Evolutionary conservation across 2,888 invertebrate species (phyloP), one percentile per base, ranked within the genome.

Genomic region (Cerceris rybyensis): DNA sequence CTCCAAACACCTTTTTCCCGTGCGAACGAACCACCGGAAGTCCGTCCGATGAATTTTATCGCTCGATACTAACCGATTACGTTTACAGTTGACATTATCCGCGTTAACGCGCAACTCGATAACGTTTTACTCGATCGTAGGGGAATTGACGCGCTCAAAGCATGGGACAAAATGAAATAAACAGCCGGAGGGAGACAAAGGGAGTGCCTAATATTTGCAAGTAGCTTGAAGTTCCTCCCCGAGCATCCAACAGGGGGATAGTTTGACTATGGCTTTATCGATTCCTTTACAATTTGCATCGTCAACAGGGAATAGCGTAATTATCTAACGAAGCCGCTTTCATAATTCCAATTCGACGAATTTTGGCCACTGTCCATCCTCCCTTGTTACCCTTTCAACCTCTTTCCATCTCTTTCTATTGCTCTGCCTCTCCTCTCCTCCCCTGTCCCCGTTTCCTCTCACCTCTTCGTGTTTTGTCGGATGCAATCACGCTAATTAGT

Each of bases 401-500:
- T 28, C 28, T 1, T 28, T 28, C 28, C 28, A 1, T 28, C 28
- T 28, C 28, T 28, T 28, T 28, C 28, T 28, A 1, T 28, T 28
- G 28, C 28, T 28, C 28, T 28, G 28, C 4, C 28, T 28, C 28
- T 28, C 28, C 28, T 28, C 28, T 4, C 28, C 4, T 28, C 28
- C 28, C 28, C 28, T 28, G 2, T 28, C 28, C 28, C 2, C 28
- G 28, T 28, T 28, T 28, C 28, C 28, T 28, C 28, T 28, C 46
- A 28, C 28, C 28, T 28, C 28, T 28, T 16, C 49, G 75, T 41
- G 17, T 71, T 71, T 78, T 52, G 59, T 39, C 70, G 28, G 14
- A 46, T 54, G 68, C 80, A 79, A 80, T 80, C 76, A 57, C 54
- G 67, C 73, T 80, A 76, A 81, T 81, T 81, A 76, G 64, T 70